Conservation (phyloP, 2,113 vertebrate genomes). For the Dicerorhinus sumatrensis region DNA sequence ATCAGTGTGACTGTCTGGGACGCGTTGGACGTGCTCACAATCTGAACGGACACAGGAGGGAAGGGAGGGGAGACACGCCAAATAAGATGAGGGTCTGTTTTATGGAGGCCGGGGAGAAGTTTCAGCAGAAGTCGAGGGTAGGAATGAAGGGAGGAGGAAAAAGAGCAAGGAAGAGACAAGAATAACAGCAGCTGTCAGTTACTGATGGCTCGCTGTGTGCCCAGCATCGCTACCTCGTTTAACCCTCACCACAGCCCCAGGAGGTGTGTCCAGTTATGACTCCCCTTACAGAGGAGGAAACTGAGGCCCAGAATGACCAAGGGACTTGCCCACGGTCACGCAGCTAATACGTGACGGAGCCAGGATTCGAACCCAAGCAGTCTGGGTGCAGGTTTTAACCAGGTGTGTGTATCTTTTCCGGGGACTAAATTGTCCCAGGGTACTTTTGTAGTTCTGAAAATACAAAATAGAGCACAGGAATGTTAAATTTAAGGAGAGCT, state of each 20-base stretch:
- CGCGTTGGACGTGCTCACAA: constrained; percentile 92
- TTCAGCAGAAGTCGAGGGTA: background rate
- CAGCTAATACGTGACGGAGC: background rate
- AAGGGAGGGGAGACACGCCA: constrained; percentile 69
- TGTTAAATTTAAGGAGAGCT: background rate
- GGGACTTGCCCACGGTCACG: background rate
- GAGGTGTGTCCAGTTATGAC: background rate
- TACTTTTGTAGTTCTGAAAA: background rate
- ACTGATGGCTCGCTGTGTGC: fast-evolving
- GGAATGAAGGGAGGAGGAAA: constrained; percentile 17
- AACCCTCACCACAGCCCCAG: background rate
- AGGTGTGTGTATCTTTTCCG: background rate
- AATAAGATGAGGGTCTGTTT: constrained; percentile 65
- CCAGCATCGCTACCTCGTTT: background rate
- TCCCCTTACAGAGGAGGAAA: background rate
- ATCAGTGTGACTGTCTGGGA: constrained; percentile 95
- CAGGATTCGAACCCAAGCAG: background rate
- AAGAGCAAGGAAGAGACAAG: constrained; percentile 65
- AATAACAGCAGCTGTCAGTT: background rate
- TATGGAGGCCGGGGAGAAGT: background rate
- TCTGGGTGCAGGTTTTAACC: background rate
- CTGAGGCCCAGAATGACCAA: background rate
- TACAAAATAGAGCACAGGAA: background rate
- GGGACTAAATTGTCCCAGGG: background rate
- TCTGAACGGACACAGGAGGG: constrained; percentile 87